Percentiles rank a stretch among this genome's conserved stretches.
phyloP scores from a whole-genome alignment of 2,888 invertebrate species.

The Nipponacmea schrenckii region DNA sequence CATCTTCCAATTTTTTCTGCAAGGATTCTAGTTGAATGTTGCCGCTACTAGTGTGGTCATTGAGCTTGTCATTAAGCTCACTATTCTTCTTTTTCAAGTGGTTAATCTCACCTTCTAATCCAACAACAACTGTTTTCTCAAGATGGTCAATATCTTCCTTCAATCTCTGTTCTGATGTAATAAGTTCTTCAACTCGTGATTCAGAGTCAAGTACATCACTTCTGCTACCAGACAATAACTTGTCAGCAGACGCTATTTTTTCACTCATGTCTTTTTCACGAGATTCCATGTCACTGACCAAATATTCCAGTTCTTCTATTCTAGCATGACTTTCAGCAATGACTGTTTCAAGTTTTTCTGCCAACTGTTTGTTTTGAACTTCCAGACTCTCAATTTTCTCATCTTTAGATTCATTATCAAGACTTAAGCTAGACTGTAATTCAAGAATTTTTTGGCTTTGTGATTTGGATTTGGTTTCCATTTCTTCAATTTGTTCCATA shows the following conservation, averaged over 20 bases:
- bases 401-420: neutral
- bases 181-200: constrained; percentile 8
- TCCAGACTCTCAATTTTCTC: constrained; percentile 12
- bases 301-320: constrained; percentile 22
- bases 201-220: constrained; percentile 19
- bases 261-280: constrained; percentile 14
- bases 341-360: neutral
- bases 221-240: neutral
- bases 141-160: constrained; percentile 16
- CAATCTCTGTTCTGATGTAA: constrained; percentile 14
- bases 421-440: neutral
- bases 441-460: neutral
- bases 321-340: neutral
- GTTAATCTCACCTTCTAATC: constrained; percentile 14
- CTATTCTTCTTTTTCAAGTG: constrained; percentile 19
- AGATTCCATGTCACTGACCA: neutral
- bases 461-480: neutral
- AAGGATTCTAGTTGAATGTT: constrained; percentile 12
- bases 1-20: neutral
- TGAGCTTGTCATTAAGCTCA: constrained; percentile 22
- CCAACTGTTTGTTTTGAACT: constrained; percentile 17
- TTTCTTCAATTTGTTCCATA: neutral
- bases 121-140: constrained; percentile 12
- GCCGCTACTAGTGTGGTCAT: constrained; percentile 10
- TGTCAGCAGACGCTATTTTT: constrained; percentile 12